Base-by-base conservation (phyloP, 2,888 invertebrate genomes). In the Amblyjoppa fuscipennis region DNA sequence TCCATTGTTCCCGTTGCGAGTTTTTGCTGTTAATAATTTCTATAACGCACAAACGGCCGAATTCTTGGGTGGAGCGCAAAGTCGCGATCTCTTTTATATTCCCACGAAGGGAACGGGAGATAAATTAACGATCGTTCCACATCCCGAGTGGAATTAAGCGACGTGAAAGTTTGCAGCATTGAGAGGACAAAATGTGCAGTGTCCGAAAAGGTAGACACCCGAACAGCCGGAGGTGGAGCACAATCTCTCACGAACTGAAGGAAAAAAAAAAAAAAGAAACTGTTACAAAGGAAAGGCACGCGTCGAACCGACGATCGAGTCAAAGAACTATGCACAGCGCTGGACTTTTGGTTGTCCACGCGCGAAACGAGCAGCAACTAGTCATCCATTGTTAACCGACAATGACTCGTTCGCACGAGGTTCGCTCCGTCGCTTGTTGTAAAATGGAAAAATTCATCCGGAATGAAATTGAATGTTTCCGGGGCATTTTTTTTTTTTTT, bases 321-420 rank as follows among this genome's bases (percentile, higher is more conserved):
- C 83, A 85, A 85, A 85, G 59, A 68, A 68, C 69, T 51, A 4
- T 76, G 71, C 20, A 49, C 45, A 41, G 45, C 51, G 70, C 68
- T 25, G 68, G 68, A 85, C 78, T 83, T 85, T 83, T 80, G 53
- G 82, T 61, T 51, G 79, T 80, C 71, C 84, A 85, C 51, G 79
- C 85, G 88, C 85, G 77, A 88, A 87, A 86, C 81, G 74, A 87
- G 81, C 88, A 85, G 73, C 88, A 68, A 85, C 56, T 83, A 73
- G 78, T 75, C 76, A 71, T 81, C 78, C 83, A 71, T 87, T 85
- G 86, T 88, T 20, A 71, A 28, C 73, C 66, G 77, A 87, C 88
- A 88, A 88, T 88, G 82, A 85, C 38, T 45, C 51, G 49, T 75
- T 49, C 28, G 34, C 56, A 59, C 68, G 28, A 28, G 13, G 41